Percentiles rank a stretch among this genome's conserved stretches.
Conservation (phyloP, 2,888 invertebrate species). For the Cheilosia variabilis region DNA sequence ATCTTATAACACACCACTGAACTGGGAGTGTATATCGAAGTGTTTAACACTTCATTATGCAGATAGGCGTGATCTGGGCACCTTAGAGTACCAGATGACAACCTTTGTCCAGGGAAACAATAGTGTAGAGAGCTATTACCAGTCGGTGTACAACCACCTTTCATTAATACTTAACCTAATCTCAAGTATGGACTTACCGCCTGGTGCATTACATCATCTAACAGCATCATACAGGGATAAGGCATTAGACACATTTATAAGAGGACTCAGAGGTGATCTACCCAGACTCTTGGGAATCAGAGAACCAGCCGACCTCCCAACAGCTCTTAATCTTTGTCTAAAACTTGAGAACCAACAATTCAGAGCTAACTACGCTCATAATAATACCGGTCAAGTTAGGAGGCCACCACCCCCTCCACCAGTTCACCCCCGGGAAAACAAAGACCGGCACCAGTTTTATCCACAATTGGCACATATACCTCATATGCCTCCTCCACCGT, state of each 20-base stretch:
- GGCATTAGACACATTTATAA: constrained; percentile 75
- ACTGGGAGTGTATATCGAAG: not conserved
- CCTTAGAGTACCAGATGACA: constrained; percentile 50
- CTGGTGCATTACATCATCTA: constrained; percentile 61
- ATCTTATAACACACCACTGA: no score
- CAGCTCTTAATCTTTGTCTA: constrained; percentile 61
- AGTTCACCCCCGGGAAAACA: not conserved
- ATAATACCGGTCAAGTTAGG: constrained; percentile 12
- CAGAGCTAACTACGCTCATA: constrained; percentile 10
- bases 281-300: constrained; percentile 36
- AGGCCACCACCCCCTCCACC: constrained; percentile 19
- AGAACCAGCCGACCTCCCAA: constrained; percentile 66
- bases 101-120: constrained; percentile 23
- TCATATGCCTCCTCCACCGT: not conserved
- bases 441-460: constrained; percentile 2
- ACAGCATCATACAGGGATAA: constrained; percentile 67
- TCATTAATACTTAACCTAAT: constrained; percentile 76
- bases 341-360: constrained; percentile 56
- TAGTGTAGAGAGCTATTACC: constrained; percentile 68
- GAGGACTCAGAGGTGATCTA: constrained; percentile 69
- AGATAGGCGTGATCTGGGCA: constrained; percentile 48
- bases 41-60: constrained; percentile 21
- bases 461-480: constrained; percentile 19
- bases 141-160: constrained; percentile 70
- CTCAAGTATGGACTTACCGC: constrained; percentile 61